phyloP scores from a whole-genome alignment of 2,888 invertebrate genomes.

The Nematopogon swammerdamellus region DNA sequence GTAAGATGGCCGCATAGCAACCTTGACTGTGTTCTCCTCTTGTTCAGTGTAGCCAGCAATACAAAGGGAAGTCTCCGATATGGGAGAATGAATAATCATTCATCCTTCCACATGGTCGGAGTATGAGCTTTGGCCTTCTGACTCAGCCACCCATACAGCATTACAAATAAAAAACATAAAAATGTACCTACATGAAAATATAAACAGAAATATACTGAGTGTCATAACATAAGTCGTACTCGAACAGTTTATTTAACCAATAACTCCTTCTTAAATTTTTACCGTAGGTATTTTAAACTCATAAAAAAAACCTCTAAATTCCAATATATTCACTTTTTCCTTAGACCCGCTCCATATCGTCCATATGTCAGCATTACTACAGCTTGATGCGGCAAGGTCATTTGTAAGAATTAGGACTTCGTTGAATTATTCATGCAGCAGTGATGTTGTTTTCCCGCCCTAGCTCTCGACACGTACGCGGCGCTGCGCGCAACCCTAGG shows the following conservation, averaged over 20 bases:
- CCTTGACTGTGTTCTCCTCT: too few relatives aligned
- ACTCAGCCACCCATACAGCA: too few relatives aligned
- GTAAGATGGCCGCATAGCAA: too few relatives aligned
- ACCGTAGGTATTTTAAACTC: constrained; percentile 9
- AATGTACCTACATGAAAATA: too few relatives aligned
- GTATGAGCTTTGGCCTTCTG: too few relatives aligned
- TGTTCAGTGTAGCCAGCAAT: too few relatives aligned
- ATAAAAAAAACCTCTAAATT: constrained; percentile 3
- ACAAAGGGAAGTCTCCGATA: too few relatives aligned
- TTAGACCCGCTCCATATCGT: background rate
- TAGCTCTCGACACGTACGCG: background rate
- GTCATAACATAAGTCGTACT: background rate
- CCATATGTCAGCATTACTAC: constrained; percentile 10
- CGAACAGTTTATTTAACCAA: background rate
- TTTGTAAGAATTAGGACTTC: constrained; percentile 29
- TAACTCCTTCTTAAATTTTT: constrained; percentile 14
- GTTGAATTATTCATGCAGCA: constrained; percentile 34
- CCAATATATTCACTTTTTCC: constrained; percentile 4
- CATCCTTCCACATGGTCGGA: too few relatives aligned
- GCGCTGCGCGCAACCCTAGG: too few relatives aligned
- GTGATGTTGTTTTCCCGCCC: constrained; percentile 35
- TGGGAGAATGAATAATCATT: too few relatives aligned
- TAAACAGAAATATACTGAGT: too few relatives aligned
- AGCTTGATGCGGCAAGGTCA: constrained; percentile 25
- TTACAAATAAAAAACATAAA: too few relatives aligned